Percentiles rank a stretch among this genome's conserved stretches.
These are phyloP conservation scores for Orchestia grillus DNA, from an alignment of 1,140 invertebrate genomes.

Conservation along the genomic window DNA sequence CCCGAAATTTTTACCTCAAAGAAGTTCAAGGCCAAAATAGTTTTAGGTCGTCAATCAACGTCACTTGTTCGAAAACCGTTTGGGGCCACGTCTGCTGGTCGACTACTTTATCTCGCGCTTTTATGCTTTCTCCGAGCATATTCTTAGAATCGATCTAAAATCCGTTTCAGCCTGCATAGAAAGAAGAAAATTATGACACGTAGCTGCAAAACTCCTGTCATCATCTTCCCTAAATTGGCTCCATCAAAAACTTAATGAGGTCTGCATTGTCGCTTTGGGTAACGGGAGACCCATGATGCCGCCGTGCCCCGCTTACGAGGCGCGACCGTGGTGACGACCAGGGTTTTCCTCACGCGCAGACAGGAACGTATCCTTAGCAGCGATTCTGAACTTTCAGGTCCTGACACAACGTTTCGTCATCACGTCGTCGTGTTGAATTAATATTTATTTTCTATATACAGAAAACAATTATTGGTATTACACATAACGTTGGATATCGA, in stretches of 20 bases:
- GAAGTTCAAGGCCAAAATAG: background rate
- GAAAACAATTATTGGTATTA: background rate
- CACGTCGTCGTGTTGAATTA: background rate
- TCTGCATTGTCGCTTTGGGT: slow-evolving; percentile 23
- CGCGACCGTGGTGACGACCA: background rate
- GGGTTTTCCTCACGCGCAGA: background rate
- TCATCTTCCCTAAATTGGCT: background rate
- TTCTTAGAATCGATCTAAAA: slow-evolving; percentile 23
- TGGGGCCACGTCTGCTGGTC: background rate
- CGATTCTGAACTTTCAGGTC: background rate
- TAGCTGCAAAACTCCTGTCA: background rate
- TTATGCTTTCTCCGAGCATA: background rate
- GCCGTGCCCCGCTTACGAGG: background rate
- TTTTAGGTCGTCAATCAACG: background rate
- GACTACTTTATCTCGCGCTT: background rate
- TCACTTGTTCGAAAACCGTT: background rate
- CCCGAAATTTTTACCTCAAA: background rate
- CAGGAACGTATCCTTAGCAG: background rate
- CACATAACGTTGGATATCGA: background rate
- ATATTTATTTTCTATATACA: background rate
- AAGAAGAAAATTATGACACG: background rate
- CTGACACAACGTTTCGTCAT: background rate
- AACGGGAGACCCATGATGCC: background rate
- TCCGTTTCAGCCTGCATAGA: background rate
- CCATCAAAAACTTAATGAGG: slow-evolving; percentile 11